Percentiles rank a stretch among this genome's conserved stretches.
phyloP scores from a whole-genome alignment of 2,113 vertebrate genomes.

The Leptodactylus fuscus region DNA sequence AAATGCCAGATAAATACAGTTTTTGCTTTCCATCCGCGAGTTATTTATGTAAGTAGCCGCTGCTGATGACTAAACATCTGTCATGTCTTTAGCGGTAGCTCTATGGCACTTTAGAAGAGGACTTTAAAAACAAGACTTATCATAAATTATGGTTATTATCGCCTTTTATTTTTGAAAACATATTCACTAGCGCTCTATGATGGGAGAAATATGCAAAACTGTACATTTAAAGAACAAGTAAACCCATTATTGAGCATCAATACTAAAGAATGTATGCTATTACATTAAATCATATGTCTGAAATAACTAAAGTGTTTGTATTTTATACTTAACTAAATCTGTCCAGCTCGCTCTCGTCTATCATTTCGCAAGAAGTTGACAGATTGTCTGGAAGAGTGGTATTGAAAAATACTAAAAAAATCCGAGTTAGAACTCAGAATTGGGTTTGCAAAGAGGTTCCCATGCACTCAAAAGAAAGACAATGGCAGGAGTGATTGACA shows the following conservation, averaged over 20 bases:
- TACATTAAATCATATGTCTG: conserved; percentile 37
- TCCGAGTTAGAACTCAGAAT: too few species aligned
- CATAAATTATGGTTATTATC: conserved; percentile 47
- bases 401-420: not conserved
- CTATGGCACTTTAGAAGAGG: conserved; percentile 26
- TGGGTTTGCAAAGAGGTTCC: too few species aligned
- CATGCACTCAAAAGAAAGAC: too few species aligned
- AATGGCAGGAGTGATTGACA: too few species aligned
- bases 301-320: conserved; percentile 12
- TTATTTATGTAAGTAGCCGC: conserved; percentile 33
- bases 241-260: conserved; percentile 30
- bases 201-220: conserved; percentile 32
- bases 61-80: conserved; percentile 41
- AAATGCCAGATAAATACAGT: conserved; percentile 8
- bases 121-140: conserved; percentile 30
- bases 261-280: conserved; percentile 15
- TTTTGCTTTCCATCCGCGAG: not conserved
- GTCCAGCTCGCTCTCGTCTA: not conserved
- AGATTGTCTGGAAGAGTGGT: not conserved
- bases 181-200: not conserved
- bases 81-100: conserved; percentile 10
- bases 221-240: conserved; percentile 34
- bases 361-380: not conserved
- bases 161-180: conserved; percentile 32
- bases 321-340: conserved; percentile 17